Percentiles rank a stretch among this genome's conserved stretches.
Evolutionary conservation across 2,888 invertebrate species (phyloP).

Genomic region (Aleiodes leptofemur): DNA sequence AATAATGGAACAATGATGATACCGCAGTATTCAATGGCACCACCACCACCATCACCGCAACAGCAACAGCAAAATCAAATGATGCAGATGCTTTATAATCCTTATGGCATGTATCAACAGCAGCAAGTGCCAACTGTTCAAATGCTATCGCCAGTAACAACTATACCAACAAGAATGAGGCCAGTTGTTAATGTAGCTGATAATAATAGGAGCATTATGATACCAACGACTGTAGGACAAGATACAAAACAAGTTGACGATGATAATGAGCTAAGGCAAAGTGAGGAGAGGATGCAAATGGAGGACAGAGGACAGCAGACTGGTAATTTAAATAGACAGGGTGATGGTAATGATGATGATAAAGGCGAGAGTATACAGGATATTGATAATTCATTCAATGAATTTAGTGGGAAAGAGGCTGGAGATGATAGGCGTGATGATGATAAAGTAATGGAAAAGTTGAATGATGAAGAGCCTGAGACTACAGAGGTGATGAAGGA

Average conservation of each 20-base stretch:
- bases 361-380: conserved; percentile 64
- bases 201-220: conserved; percentile 55
- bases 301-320: conserved; percentile 62
- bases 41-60: conserved; percentile 61
- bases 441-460: conserved; percentile 27
- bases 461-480: conserved; percentile 34
- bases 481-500: conserved; percentile 23
- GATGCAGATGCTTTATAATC: conserved; percentile 76
- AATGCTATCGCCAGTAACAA: conserved; percentile 76
- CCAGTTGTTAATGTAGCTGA: conserved; percentile 62
- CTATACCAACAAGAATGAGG: conserved; percentile 66
- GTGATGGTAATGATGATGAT: conserved; percentile 54
- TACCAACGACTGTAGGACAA: conserved; percentile 55
- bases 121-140: conserved; percentile 76
- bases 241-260: conserved; percentile 58
- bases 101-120: conserved; percentile 77
- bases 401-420: background rate
- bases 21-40: conserved; percentile 78
- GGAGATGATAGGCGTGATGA: conserved; percentile 24
- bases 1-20: conserved; percentile 77
- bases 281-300: conserved; percentile 42
- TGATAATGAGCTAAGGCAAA: conserved; percentile 12
- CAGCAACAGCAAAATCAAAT: conserved; percentile 75
- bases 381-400: background rate
- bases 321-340: conserved; percentile 44